These are phyloP conservation scores for Charadrius vociferus DNA, from an alignment of 2,113 vertebrate genomes.

Conservation along the genomic window DNA sequence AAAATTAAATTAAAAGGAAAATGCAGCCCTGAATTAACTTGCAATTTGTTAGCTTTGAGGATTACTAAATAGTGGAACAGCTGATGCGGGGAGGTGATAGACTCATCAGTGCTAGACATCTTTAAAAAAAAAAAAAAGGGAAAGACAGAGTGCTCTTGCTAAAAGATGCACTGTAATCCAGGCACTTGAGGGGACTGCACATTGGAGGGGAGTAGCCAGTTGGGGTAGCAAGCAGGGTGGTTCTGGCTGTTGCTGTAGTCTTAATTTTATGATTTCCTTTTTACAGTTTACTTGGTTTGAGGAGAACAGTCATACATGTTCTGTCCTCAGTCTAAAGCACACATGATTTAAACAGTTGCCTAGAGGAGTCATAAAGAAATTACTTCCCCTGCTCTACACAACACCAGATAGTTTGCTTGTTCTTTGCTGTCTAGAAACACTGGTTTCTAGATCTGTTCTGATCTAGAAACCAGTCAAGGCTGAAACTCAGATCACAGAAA, in stretches of 20 bases:
- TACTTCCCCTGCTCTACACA: neutral
- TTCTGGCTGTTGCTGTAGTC: neutral
- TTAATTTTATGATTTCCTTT: neutral
- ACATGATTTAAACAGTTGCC: neutral
- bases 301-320: neutral
- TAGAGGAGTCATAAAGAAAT: neutral
- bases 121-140: neutral
- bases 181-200: accelerated
- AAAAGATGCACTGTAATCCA: neutral
- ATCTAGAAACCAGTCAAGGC: neutral
- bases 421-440: neutral
- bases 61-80: conserved; percentile 6
- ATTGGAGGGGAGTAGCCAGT: neutral
- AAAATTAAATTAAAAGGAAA: conserved; percentile 35
- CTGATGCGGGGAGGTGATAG: neutral
- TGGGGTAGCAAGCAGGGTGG: neutral
- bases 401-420: neutral
- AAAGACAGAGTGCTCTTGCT: neutral
- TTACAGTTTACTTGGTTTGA: neutral
- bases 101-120: neutral
- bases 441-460: no score
- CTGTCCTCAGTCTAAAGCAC: neutral
- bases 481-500: neutral
- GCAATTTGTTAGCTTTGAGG: neutral
- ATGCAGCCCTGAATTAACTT: neutral